A percentile compares a stretch with the other conserved stretches of the same genome.
Conservation (phyloP, 92 coral and sea anemone genomes). For the Muricea muricata region DNA sequence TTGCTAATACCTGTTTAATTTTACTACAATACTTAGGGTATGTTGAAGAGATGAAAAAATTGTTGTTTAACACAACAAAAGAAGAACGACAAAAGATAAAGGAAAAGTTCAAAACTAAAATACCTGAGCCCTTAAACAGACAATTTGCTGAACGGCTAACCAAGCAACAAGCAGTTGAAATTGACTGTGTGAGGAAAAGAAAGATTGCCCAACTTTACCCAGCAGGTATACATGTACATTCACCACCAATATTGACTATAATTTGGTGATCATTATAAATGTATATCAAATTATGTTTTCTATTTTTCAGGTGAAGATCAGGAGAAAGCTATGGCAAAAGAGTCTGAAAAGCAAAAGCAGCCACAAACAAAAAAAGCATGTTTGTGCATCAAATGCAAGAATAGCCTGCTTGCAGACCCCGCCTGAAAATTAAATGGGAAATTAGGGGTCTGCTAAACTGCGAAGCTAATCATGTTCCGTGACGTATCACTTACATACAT, state of each 20-base stretch:
- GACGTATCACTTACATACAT: not conserved
- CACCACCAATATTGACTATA: too few species aligned
- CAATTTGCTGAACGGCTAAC: too few species aligned
- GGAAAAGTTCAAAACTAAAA: too few species aligned
- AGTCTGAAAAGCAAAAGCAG: not conserved
- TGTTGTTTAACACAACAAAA: too few species aligned
- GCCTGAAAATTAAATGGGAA: too few species aligned
- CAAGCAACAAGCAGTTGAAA: not conserved
- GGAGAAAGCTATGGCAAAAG: not conserved
- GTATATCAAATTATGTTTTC: not conserved
- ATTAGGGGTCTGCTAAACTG: conserved; percentile 26
- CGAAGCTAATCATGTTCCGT: conserved; percentile 36
- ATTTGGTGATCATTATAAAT: not conserved
- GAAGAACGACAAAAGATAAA: too few species aligned
- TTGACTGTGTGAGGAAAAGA: conserved; percentile 44
- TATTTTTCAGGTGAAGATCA: not conserved
- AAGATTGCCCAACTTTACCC: conserved; percentile 50
- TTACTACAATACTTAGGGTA: too few species aligned
- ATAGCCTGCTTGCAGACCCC: too few species aligned
- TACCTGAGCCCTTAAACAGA: too few species aligned
- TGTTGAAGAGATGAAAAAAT: too few species aligned
- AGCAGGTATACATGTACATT: conserved; percentile 30
- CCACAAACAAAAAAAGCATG: not conserved
- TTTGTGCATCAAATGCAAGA: not conserved
- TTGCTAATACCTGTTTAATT: too few species aligned